A percentile compares a stretch with the other conserved stretches of the same genome.
Conservation (phyloP, 2,888 invertebrate genomes). For the Cabera pusaria region DNA sequence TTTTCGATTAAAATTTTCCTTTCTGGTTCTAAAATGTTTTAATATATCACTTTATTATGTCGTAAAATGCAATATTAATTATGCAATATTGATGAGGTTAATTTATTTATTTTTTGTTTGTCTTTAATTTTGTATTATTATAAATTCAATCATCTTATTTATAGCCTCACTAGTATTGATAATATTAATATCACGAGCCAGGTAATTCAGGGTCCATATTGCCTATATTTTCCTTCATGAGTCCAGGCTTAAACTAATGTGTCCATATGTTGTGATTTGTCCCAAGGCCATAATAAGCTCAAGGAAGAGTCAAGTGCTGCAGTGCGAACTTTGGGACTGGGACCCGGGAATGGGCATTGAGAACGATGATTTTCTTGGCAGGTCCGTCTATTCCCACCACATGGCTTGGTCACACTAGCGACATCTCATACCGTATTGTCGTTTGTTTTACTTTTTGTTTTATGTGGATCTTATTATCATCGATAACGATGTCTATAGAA, state of each 20-base stretch:
- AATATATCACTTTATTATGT: no score
- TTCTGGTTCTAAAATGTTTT: constrained; percentile 3
- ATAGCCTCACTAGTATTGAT: constrained; percentile 15
- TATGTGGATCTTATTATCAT: constrained; percentile 49
- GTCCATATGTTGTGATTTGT: constrained; percentile 62
- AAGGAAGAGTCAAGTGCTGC: constrained; percentile 88
- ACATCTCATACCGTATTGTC: constrained; percentile 45
- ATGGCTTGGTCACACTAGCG: constrained; percentile 45
- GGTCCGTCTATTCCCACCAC: constrained; percentile 82
- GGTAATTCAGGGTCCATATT: constrained; percentile 2
- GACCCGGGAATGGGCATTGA: constrained; percentile 91
- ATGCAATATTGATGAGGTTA: constrained; percentile 22
- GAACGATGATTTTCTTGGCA: constrained; percentile 93
- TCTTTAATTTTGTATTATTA: not conserved
- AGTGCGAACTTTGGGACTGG: constrained; percentile 92
- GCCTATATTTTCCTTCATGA: constrained; percentile 8
- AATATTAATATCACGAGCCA: constrained; percentile 5
- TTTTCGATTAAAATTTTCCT: constrained; percentile 7
- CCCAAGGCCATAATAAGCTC: constrained; percentile 90
- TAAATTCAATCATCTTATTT: not conserved
- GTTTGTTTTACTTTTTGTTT: constrained; percentile 37
- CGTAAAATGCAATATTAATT: no score
- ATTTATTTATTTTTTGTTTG: not conserved
- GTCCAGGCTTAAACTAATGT: constrained; percentile 36
- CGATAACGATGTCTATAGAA: no score